These are phyloP conservation scores for Strigamia maritima DNA, from an alignment of 2,888 invertebrate genomes.

Conservation along the genomic window DNA sequence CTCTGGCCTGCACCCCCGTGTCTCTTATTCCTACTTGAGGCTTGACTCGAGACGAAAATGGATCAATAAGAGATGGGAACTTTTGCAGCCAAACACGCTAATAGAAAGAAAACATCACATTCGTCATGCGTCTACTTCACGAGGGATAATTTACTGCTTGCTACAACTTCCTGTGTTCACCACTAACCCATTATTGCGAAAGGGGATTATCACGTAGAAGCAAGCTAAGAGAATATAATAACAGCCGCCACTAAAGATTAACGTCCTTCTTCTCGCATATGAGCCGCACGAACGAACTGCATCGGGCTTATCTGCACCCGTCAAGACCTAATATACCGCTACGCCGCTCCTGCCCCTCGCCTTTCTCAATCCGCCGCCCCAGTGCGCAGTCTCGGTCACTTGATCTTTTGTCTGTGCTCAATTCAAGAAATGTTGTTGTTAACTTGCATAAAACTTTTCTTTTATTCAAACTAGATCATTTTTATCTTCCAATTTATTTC, in stretches of 20 bases:
- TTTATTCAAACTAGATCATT: background rate
- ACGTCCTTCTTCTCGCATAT: constrained; percentile 23
- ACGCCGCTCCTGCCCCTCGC: background rate
- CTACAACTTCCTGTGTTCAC: constrained; percentile 4
- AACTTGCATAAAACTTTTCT: background rate
- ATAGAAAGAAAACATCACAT: background rate
- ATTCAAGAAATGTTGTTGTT: background rate
- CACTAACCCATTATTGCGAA: constrained; percentile 1
- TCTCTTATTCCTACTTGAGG: background rate
- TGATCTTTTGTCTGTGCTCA: background rate
- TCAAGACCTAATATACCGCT: background rate
- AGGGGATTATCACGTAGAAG: constrained; percentile 23
- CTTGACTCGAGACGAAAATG: constrained; percentile 10
- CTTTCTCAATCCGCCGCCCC: background rate
- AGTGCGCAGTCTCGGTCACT: constrained; percentile 9
- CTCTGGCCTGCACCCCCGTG: too few species aligned
- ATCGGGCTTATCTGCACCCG: constrained; percentile 13
- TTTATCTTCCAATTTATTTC: background rate
- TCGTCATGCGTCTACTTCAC: constrained; percentile 11
- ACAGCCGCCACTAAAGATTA: constrained; percentile 10
- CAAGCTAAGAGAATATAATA: background rate
- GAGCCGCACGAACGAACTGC: constrained; percentile 15
- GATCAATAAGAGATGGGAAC: background rate
- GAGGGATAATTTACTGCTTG: background rate
- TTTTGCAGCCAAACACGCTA: background rate